Evolutionary conservation across 2,797 vertebrate genomes (phyloP), one percentile per base, ranked within the genome.

Genomic region (Neopelma chrysocephalum): DNA sequence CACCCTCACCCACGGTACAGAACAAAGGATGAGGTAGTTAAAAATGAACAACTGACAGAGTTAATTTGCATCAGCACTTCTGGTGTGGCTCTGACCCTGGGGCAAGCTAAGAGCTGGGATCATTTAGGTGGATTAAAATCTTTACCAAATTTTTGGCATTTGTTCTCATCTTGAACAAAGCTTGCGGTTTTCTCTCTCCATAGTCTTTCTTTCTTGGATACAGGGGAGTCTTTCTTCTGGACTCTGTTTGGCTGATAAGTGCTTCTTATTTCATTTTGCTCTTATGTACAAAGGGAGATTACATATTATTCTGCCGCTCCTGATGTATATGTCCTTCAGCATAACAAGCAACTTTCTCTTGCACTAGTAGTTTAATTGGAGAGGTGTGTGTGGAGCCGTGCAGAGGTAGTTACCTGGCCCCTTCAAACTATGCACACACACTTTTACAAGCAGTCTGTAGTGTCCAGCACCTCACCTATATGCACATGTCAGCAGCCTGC

Each of bases 11-110:
- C 91, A 27, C 2, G 1, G 29, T 75, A 78, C 56, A 89, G 88
- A 96, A 94, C 93, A 96, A 96, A 96, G 84, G 91, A 89, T 94
- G 95, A 96, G 86, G 92, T 81, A 91, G 92, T 93, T 96, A 71
- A 88, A 96, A 96, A 87, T 88, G 76, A 95, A 31, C 85, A 95
- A 92, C 90, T 96, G 93, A 93, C 96, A 95, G 56, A 93, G 45
- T 88, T 70, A 57, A 93, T 96, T 95, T 95, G 43, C 76, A 88
- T 96, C 89, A 95, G n/a, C 2, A 0, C 53, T 86, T 93, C 70
- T 94, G 65, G 51, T 15, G 5, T 88, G 34, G 29, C 80, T 94
- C 61, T 75, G 79, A 86, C 89, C 72, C 72, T 5, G 1, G 45
- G 66, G 87, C 64, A 92, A 89, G 66, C 66, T 60, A 86, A 89